Evolutionary conservation across 2,888 invertebrate genomes (phyloP).

Genomic region (Lamellibrachia satsuma): DNA sequence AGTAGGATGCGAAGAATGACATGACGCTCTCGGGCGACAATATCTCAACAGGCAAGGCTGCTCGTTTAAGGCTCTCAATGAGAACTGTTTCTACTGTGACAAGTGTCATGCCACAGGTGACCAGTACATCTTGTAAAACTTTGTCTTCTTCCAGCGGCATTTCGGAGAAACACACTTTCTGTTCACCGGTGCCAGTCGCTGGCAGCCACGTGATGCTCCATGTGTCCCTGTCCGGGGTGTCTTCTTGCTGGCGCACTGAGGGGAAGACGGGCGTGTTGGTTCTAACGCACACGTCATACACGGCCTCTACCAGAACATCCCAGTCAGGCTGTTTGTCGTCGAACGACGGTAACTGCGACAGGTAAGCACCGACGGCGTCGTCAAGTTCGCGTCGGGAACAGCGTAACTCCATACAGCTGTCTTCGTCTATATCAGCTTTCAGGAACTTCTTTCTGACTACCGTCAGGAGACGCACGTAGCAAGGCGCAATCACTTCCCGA

Average conservation of each 20-base stretch:
- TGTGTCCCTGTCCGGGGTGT: not conserved
- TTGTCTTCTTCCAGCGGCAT: conserved; percentile 20
- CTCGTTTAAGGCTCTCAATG: conserved; percentile 34
- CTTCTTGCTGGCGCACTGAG: conserved; percentile 26
- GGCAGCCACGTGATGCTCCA: conserved; percentile 40
- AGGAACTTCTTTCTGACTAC: conserved; percentile 33
- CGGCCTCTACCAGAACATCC: conserved; percentile 34
- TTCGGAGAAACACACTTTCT: conserved; percentile 39
- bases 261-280: conserved; percentile 36
- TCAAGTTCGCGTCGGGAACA: conserved; percentile 34
- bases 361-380: conserved; percentile 33
- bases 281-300: conserved; percentile 35
- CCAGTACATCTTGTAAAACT: not conserved
- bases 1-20: conserved; percentile 38
- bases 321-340: conserved; percentile 32
- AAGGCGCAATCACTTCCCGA: conserved; percentile 45
- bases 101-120: conserved; percentile 33
- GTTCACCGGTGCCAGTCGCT: conserved; percentile 34
- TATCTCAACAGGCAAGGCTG: conserved; percentile 36
- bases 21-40: conserved; percentile 43
- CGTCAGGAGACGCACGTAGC: conserved; percentile 42
- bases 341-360: conserved; percentile 36
- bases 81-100: conserved; percentile 35
- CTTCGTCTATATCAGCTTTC: not conserved
- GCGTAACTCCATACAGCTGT: conserved; percentile 24